Evolutionary conservation across 2,113 vertebrate species (phyloP), one percentile per base, ranked within the genome.

Genomic region (Zosterops hypoxanthus): DNA sequence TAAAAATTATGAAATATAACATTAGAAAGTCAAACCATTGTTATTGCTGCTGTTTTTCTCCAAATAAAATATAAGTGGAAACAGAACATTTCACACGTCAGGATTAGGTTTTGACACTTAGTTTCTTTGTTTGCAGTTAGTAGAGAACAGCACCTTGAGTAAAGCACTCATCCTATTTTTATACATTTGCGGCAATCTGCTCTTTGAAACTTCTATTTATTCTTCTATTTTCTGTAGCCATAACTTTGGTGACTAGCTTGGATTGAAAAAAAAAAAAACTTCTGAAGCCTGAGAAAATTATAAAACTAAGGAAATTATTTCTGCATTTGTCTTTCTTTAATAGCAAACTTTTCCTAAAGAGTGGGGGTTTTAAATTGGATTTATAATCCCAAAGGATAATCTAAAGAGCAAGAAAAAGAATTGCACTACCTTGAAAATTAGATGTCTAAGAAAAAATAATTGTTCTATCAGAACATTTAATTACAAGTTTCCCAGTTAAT

Each of bases 331-430:
- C 33, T 83, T 79, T 90, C 2, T 36, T 78, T 50, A 44, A 49
- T 80, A 10, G 13, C 5, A 84, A 82, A 59, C 0, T 6, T 86
- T 72, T 66, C 12, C 4, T n/a, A 44, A 79, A 77, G 7, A 41
- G 7, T 34, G 1, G 3, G 2, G 14, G 0, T 11, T 81, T 89
- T 91, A 60, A 11, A 55, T 81, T 89, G 5, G 3, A 4, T 14
- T 84, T 77, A n/a, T 89, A 57, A 0, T 78, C 31, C 4, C 15
- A 64, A 76, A 66, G 3, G 2, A 39, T 46, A 53, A n/a, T 82
- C 12, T 22, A 76, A 88, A 91, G 9, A 42, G 7, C 14, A 81
- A 83, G 33, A 5, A 80, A 52, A 88, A 59, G 5, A 52, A 44
- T 9, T 31, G 8, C 2, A 52, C 6, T 63, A 8, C 5, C 9